Conservation (phyloP, 2,888 invertebrate genomes). For the Apotomis capreana region DNA sequence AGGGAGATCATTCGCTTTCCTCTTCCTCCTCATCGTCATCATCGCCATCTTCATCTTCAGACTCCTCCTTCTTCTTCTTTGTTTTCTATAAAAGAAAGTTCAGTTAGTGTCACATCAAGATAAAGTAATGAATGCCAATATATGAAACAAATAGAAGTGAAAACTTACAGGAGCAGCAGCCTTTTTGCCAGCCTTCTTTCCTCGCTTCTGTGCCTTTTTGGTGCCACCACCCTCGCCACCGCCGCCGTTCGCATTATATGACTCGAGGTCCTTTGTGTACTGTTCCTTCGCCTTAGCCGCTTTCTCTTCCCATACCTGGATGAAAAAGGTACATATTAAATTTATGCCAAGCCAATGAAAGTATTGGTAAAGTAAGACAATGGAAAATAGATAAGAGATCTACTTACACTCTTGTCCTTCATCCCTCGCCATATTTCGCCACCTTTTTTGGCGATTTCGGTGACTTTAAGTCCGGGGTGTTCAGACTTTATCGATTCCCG, state of each 20-base stretch:
- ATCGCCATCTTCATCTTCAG: slow-evolving; percentile 85
- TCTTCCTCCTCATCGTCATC: slow-evolving; percentile 85
- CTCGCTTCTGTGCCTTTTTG: slow-evolving; percentile 84
- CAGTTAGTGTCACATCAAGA: slow-evolving; percentile 19
- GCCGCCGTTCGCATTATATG: slow-evolving; percentile 92
- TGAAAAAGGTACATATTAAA: slow-evolving; percentile 42
- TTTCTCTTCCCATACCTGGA: slow-evolving; percentile 95
- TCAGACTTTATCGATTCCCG: slow-evolving; percentile 95
- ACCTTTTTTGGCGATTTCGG: slow-evolving; percentile 96
- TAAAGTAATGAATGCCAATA: background rate
- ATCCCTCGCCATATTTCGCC: slow-evolving; percentile 97
- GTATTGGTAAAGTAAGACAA: slow-evolving; percentile 30
- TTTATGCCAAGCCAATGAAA: slow-evolving; percentile 7
- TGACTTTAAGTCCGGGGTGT: slow-evolving; percentile 94
- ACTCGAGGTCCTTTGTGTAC: slow-evolving; percentile 94
- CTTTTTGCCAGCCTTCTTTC: slow-evolving; percentile 80
- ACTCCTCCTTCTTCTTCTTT: slow-evolving; percentile 85
- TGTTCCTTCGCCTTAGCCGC: slow-evolving; percentile 94
- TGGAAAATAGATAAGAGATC: slow-evolving; percentile 32
- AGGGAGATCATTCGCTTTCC: slow-evolving; percentile 85
- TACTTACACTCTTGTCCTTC: slow-evolving; percentile 91
- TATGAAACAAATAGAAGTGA: background rate
- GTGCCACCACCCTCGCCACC: slow-evolving; percentile 79
- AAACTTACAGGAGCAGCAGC: slow-evolving; percentile 73
- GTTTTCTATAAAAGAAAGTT: slow-evolving; percentile 63